Evolutionary conservation across 2,113 vertebrate genomes (phyloP).

Genomic region (human (Homo sapiens)): DNA sequence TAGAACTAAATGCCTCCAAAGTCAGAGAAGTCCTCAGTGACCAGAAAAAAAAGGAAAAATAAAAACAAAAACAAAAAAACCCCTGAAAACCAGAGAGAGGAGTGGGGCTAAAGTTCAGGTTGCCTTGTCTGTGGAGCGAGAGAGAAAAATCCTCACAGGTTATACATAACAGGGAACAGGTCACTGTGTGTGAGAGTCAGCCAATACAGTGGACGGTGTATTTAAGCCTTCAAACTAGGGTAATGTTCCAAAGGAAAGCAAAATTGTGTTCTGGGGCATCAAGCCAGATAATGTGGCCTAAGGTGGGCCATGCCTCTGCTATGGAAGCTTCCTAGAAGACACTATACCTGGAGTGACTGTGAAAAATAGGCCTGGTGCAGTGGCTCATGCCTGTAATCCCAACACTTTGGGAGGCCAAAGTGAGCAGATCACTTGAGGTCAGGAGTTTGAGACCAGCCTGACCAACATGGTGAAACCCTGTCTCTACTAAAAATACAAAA

Average conservation of each 20-base stretch:
- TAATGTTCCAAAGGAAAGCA: neutral
- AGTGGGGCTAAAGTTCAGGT: neutral
- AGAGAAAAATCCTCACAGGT: neutral
- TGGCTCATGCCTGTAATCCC: neutral
- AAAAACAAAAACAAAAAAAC: no score
- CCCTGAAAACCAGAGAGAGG: neutral
- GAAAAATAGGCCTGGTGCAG: no score
- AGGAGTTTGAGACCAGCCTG: neutral
- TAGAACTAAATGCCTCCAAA: neutral
- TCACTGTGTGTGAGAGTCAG: neutral
- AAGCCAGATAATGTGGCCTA: neutral
- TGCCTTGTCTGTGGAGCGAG: neutral
- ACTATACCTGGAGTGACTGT: neutral
- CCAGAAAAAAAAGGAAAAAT: neutral
- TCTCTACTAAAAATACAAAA: neutral
- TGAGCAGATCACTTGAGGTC: neutral
- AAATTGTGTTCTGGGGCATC: neutral
- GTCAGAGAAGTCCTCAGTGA: neutral
- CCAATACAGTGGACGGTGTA: neutral
- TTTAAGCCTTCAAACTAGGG: neutral
- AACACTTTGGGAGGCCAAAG: neutral
- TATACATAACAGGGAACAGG: neutral
- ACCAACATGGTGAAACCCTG: neutral
- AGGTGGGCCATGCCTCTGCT: neutral
- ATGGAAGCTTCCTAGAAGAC: neutral